These are phyloP conservation scores for Anabacerthia variegaticeps DNA, from an alignment of 2,797 vertebrate species.

Conservation along the genomic window DNA sequence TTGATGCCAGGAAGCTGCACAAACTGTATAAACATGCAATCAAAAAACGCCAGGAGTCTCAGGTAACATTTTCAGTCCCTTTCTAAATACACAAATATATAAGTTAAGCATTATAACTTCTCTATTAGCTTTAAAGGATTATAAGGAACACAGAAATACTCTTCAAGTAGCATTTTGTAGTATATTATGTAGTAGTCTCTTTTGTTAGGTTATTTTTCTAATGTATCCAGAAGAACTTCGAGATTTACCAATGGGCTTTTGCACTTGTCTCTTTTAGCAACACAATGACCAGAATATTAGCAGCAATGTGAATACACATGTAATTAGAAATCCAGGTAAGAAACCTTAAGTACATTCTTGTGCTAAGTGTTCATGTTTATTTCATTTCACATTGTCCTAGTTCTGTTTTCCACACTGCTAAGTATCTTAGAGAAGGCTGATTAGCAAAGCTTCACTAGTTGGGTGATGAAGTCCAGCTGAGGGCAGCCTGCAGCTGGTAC, in stretches of 20 bases:
- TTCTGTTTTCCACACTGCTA: background rate
- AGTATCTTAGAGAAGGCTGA: background rate
- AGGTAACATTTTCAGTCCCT: constrained; percentile 77
- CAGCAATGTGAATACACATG: constrained; percentile 81
- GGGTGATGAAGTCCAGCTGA: background rate
- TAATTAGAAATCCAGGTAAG: constrained; percentile 90
- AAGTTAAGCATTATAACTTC: background rate
- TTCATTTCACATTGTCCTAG: background rate
- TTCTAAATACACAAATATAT: background rate
- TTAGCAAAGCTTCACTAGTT: background rate
- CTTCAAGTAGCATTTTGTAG: background rate
- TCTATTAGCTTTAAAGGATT: background rate
- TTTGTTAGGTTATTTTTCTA: background rate
- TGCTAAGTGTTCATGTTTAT: background rate
- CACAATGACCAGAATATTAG: constrained; percentile 88
- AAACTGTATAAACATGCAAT: constrained; percentile 98
- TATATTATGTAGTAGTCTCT: background rate
- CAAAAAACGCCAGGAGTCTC: constrained; percentile 96
- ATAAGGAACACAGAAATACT: background rate
- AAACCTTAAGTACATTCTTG: background rate
- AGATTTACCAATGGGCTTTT: background rate
- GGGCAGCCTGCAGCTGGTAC: background rate
- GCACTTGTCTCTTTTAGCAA: constrained; percentile 76
- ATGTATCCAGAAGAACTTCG: background rate
- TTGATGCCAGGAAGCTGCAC: constrained; percentile 97